Evolutionary conservation across 2,888 invertebrate genomes (phyloP).

Genomic region (Phanerotoma sp.): DNA sequence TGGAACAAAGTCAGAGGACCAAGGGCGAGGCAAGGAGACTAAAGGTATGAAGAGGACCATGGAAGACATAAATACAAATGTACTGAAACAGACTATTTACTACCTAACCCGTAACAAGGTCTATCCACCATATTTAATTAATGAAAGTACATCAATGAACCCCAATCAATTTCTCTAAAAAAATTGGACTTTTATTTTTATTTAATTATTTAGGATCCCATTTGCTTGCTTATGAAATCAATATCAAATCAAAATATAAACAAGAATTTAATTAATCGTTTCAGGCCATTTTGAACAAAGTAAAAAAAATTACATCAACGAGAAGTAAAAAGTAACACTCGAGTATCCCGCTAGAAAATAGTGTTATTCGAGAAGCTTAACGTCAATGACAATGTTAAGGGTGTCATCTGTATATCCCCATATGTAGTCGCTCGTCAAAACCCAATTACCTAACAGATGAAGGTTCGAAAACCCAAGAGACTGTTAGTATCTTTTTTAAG

Average conservation of each 20-base stretch:
- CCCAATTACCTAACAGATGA: constrained; percentile 48
- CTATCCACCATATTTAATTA: constrained; percentile 42
- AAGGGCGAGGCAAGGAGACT: constrained; percentile 17
- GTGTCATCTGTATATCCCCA: constrained; percentile 26
- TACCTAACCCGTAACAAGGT: constrained; percentile 37
- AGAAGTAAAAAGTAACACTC: not conserved
- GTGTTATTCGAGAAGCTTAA: constrained; percentile 31
- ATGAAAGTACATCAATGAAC: constrained; percentile 38
- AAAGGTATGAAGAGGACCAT: constrained; percentile 4
- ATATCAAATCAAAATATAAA: too few species aligned
- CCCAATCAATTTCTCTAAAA: not conserved
- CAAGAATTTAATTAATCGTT: constrained; percentile 41
- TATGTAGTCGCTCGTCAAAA: constrained; percentile 43
- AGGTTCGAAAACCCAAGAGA: constrained; percentile 38
- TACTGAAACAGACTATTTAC: constrained; percentile 37
- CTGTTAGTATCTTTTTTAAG: constrained; percentile 7
- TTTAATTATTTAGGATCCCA: too few species aligned
- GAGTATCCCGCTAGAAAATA: not conserved
- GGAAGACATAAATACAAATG: too few species aligned
- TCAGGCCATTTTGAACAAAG: too few species aligned
- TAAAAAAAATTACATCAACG: too few species aligned
- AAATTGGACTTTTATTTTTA: constrained; percentile 36
- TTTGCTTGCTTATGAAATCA: too few species aligned
- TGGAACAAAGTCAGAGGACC: constrained; percentile 26
- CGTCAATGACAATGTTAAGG: constrained; percentile 28